Conservation (phyloP, 2,113 vertebrate genomes). For the Alethe diademata region DNA sequence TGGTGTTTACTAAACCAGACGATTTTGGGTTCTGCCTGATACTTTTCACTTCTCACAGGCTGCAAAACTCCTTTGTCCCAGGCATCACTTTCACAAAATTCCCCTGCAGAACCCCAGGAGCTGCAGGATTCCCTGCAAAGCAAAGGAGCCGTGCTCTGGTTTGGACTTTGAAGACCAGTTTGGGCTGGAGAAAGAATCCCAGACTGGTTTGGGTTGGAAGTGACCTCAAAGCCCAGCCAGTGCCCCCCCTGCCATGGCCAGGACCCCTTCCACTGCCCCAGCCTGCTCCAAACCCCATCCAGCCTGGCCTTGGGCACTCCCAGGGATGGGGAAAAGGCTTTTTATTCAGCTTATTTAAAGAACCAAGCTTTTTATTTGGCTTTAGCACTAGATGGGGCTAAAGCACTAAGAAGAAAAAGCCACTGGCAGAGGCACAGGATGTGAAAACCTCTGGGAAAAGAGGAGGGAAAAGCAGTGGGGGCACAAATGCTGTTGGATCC, state of each 20-base stretch:
- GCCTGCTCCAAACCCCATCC: accelerated
- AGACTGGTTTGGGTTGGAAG: background rate
- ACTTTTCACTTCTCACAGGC: background rate
- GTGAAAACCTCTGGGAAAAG: background rate
- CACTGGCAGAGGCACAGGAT: accelerated
- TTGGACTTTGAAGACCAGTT: accelerated
- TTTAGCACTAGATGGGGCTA: conserved; percentile 58
- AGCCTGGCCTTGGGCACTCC: background rate
- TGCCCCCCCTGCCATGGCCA: background rate
- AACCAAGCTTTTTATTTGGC: background rate
- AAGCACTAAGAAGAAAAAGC: background rate
- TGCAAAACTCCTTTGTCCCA: background rate
- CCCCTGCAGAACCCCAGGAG: background rate
- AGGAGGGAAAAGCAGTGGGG: background rate
- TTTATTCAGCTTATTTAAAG: background rate
- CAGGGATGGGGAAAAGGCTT: background rate
- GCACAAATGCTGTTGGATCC: background rate
- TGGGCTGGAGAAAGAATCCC: background rate
- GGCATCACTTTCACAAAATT: background rate
- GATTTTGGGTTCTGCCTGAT: accelerated
- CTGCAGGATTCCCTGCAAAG: background rate
- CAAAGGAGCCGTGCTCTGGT: accelerated
- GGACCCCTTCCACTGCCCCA: background rate
- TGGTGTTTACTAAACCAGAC: background rate
- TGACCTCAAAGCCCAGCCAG: background rate